Base-by-base conservation (phyloP, 2,113 vertebrate genomes). In the Dolichallabes microphthalmus region DNA sequence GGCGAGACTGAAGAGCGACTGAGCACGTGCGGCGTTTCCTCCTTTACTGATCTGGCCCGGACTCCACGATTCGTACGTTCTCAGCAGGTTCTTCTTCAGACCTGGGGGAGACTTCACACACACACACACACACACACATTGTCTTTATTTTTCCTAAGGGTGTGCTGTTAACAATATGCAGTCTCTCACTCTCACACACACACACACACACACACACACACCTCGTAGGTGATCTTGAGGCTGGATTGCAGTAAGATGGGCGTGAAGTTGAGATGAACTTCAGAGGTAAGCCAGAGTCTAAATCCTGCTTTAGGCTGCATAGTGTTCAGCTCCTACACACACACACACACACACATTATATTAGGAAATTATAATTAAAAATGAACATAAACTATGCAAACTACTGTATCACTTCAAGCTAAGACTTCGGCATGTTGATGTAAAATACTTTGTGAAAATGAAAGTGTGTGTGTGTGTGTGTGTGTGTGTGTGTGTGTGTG, bases 221-320 rank as follows among this genome's bases (percentile, higher is more conserved):
- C 98, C 96, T 99, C 98, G 0, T 98, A 99, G 11, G 97, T 97
- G 94, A 99, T 96, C 91, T 99, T 99, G 82, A 99, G 93, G 93
- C 97, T 99, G 89, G 97, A 97, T 63, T 99, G 98, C 86, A 99
- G 95, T 77, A 99, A 92, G 88, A 98, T 96, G 0, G 96, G 94
- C 80, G 97, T 96, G 91, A 99, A 98, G 85, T 94, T 96, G 20
- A 94, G 93, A 89, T 99, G 98, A 90, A 97, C 96, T 92, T 99
- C 98, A 2, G 97, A 94, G 81, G 98, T 99, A 73, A 99, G 95
- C 98, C 98, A 99, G 86, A 99, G 95, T 87, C 98, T 96, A 90
- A 99, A 99, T 66, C 95, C 95, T 30, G 94, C 90, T 91, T 98
- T 97, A 71, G 97, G 97, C 25, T 94, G 95, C 35, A 99, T 93